Percentiles rank a stretch among this genome's conserved stretches.
Evolutionary conservation across 1,140 invertebrate species (phyloP).

Genomic region (Plutomurus gul): DNA sequence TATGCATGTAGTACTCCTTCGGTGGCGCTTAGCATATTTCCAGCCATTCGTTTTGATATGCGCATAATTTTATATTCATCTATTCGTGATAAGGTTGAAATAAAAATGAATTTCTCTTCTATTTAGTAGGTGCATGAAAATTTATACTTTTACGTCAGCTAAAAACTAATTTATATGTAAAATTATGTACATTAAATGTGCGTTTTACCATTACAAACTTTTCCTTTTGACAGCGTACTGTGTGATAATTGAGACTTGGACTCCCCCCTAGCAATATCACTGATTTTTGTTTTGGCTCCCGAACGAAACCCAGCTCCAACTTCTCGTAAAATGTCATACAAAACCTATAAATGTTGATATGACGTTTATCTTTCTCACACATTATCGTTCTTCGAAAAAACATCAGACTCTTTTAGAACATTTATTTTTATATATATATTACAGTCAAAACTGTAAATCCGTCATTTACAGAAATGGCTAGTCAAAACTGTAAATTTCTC

Average conservation of each 20-base stretch:
- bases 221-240: conserved; percentile 47
- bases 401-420: neutral
- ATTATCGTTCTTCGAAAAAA: conserved; percentile 2
- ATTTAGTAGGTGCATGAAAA: too few relatives aligned
- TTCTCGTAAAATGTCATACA: conserved; percentile 51
- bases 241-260: conserved; percentile 48
- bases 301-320: conserved; percentile 50
- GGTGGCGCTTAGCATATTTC: conserved; percentile 42
- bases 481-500: too few relatives aligned
- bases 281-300: conserved; percentile 52
- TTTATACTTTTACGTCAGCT: too few relatives aligned
- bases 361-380: neutral
- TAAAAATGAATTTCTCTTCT: neutral
- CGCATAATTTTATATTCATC: conserved; percentile 48
- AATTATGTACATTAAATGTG: too few relatives aligned
- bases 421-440: neutral
- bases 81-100: neutral
- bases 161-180: too few relatives aligned
- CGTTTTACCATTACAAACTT: conserved; percentile 37
- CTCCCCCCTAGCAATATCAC: conserved; percentile 53
- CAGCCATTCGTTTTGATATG: conserved; percentile 47
- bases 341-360: conserved; percentile 32
- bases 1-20: neutral
- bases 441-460: too few relatives aligned
- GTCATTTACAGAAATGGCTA: too few relatives aligned